Percentiles rank a stretch among this genome's conserved stretches.
These are phyloP conservation scores for Peromyscus aztecus DNA, from an alignment of 2,797 vertebrate species.

Conservation along the genomic window DNA sequence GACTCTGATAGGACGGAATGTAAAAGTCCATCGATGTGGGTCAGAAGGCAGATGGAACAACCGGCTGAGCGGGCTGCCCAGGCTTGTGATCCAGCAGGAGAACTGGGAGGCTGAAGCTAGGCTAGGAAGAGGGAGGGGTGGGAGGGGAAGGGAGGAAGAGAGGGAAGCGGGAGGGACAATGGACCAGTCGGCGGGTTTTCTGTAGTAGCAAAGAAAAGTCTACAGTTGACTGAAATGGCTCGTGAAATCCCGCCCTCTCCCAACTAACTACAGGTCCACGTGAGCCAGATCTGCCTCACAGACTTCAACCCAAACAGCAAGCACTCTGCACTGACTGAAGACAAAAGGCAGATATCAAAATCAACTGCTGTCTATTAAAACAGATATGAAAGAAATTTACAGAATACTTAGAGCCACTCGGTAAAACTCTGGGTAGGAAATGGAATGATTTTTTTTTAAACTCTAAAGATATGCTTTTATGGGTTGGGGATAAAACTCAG, in stretches of 20 bases:
- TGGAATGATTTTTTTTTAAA: conserved; percentile 18
- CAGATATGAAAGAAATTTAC: conserved; percentile 13
- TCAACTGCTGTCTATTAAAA: conserved; percentile 28
- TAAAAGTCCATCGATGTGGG: background rate
- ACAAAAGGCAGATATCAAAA: background rate
- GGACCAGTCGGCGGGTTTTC: conserved; percentile 11
- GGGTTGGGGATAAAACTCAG: background rate
- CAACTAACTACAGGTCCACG: background rate
- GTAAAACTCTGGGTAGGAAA: conserved; percentile 56
- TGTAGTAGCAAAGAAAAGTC: background rate
- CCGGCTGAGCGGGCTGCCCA: background rate
- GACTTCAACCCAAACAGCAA: conserved; percentile 30
- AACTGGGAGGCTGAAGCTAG: background rate
- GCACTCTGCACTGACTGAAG: background rate
- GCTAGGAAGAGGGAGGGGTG: too few relatives aligned
- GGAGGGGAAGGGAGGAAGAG: background rate
- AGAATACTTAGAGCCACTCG: conserved; percentile 9
- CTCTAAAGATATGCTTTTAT: conserved; percentile 23
- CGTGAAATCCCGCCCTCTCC: background rate
- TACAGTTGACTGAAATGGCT: background rate
- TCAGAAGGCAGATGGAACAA: conserved; percentile 40
- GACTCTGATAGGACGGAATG: background rate
- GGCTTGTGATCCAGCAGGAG: background rate
- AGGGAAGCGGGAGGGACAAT: background rate
- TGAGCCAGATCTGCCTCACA: conserved; percentile 42